A percentile compares a stretch with the other conserved stretches of the same genome.
Conservation (phyloP, 2,888 invertebrate species). For the Caenorhabditis sp. region DNA sequence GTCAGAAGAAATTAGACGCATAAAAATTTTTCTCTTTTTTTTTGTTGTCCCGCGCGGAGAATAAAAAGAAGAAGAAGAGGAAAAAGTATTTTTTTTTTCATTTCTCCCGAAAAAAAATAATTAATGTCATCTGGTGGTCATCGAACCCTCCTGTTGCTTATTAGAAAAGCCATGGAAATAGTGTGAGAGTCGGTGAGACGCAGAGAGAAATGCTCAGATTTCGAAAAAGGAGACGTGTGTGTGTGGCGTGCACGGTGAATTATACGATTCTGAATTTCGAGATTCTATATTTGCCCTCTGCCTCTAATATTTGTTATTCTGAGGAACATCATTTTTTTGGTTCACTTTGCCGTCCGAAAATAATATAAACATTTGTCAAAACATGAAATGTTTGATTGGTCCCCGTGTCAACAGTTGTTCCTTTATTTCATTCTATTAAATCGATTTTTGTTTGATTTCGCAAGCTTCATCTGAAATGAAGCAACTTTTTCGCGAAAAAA, state of each 20-base stretch:
- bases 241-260: conserved; percentile 5
- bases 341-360: not conserved
- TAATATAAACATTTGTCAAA: conserved; percentile 2
- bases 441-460: not conserved
- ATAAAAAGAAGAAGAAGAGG: not conserved
- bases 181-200: conserved; percentile 20
- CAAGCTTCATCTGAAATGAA: not conserved
- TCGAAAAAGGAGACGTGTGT: conserved; percentile 9
- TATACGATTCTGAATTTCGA: not conserved
- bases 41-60: too few species aligned
- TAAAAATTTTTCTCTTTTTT: not conserved
- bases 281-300: conserved; percentile 21
- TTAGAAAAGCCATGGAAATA: conserved; percentile 13
- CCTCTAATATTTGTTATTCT: conserved; percentile 16
- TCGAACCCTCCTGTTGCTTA: conserved; percentile 13
- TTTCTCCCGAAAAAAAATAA: not conserved
- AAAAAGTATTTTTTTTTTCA: too few species aligned
- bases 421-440: not conserved
- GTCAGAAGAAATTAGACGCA: not conserved
- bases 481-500: not conserved
- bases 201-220: conserved; percentile 15
- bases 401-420: not conserved
- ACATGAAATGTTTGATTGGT: not conserved
- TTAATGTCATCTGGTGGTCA: not conserved
- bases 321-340: conserved; percentile 13